phyloP scores from a whole-genome alignment of 2,888 invertebrate species.

The Thereva nobilitata region DNA sequence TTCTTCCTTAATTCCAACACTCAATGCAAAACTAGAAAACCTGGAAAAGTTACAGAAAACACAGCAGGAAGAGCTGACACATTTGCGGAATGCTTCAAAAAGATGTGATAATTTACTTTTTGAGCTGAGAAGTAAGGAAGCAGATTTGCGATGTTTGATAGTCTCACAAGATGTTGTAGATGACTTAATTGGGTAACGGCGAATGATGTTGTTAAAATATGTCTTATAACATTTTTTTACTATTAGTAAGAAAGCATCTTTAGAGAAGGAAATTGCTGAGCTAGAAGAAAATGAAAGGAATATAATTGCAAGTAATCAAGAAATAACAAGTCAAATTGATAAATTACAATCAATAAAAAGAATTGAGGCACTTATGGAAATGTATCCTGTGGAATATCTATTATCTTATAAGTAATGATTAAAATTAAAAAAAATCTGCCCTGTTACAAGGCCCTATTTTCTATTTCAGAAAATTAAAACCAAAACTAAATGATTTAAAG shows the following conservation, averaged over 20 bases:
- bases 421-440: neutral
- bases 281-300: conserved; percentile 35
- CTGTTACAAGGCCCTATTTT: neutral
- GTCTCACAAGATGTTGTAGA: conserved; percentile 35
- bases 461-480: conserved; percentile 25
- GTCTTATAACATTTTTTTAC: conserved; percentile 3
- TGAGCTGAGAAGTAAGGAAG: conserved; percentile 29
- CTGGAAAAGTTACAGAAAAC: conserved; percentile 9
- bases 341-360: conserved; percentile 29
- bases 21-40: conserved; percentile 19
- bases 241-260: conserved; percentile 23
- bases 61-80: conserved; percentile 22
- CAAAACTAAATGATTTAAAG: conserved; percentile 10
- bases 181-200: conserved; percentile 22
- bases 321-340: conserved; percentile 8
- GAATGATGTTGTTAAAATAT: neutral
- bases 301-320: conserved; percentile 20
- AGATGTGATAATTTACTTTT: conserved; percentile 13
- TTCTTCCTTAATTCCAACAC: conserved; percentile 8
- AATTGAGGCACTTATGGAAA: conserved; percentile 24
- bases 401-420: conserved; percentile 19
- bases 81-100: conserved; percentile 19
- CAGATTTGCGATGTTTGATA: conserved; percentile 17
- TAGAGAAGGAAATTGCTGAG: conserved; percentile 30
- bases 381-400: conserved; percentile 25